phyloP scores from a whole-genome alignment of 2,888 invertebrate genomes.

The Callimorpha dominula region DNA sequence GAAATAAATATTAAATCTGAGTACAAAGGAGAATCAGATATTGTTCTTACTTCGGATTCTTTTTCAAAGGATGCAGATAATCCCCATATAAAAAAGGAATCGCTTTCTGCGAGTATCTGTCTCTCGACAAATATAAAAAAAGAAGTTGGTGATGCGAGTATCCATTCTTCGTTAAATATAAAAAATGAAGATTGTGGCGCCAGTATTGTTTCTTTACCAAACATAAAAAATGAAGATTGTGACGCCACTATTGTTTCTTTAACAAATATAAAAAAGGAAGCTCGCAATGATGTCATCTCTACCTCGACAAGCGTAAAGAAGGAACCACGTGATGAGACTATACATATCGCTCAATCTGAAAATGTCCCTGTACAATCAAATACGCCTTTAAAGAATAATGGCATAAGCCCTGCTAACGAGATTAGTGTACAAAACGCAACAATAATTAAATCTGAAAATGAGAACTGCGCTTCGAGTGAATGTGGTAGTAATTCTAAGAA shows the following conservation, averaged over 20 bases:
- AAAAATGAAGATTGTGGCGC: conserved; percentile 2
- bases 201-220: background rate
- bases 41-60: background rate
- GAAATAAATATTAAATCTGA: background rate
- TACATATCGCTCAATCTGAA: background rate
- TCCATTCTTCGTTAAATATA: conserved; percentile 1
- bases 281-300: background rate
- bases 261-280: conserved; percentile 1
- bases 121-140: no score
- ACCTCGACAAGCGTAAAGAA: background rate
- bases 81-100: background rate
- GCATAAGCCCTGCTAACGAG: background rate
- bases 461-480: background rate
- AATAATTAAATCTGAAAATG: background rate
- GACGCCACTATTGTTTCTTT: background rate
- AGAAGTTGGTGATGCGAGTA: background rate
- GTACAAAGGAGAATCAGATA: background rate
- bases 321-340: background rate
- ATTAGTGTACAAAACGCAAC: background rate
- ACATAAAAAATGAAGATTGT: conserved; percentile 12
- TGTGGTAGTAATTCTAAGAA: background rate
- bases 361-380: background rate
- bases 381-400: background rate
- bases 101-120: no score
- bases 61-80: background rate